These are phyloP conservation scores for Cheilosia pagana DNA, from an alignment of 2,888 invertebrate species.

Conservation along the genomic window DNA sequence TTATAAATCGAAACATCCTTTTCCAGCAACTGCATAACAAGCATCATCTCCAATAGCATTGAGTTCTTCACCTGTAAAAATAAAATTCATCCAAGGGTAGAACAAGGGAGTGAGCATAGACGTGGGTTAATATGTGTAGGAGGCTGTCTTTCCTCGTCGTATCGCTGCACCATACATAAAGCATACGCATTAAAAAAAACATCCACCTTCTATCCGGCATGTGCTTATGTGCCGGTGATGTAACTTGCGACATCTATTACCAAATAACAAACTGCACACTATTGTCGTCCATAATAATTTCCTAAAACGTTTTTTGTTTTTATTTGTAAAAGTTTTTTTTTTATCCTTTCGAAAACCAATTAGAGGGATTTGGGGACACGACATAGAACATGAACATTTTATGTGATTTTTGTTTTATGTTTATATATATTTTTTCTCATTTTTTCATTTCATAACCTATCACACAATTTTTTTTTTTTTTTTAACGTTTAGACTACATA, in stretches of 20 bases:
- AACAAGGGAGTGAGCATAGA: constrained; percentile 15
- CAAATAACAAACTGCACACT: constrained; percentile 53
- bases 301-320: constrained; percentile 53
- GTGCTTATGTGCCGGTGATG: background rate
- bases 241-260: background rate
- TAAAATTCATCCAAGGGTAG: constrained; percentile 10
- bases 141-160: constrained; percentile 10
- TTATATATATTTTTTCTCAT: constrained; percentile 19
- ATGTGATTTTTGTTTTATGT: constrained; percentile 26
- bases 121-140: constrained; percentile 16
- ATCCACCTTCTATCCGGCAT: constrained; percentile 16
- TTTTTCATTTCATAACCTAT: constrained; percentile 20
- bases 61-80: constrained; percentile 1
- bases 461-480: background rate
- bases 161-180: constrained; percentile 45
- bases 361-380: constrained; percentile 18
- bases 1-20: background rate
- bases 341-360: constrained; percentile 43
- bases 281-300: constrained; percentile 57
- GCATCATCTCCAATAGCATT: background rate
- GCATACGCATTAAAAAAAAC: constrained; percentile 26
- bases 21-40: background rate
- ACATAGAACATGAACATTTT: constrained; percentile 41
- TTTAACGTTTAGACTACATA: too few relatives aligned
- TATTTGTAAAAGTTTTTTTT: constrained; percentile 55